Evolutionary conservation across 30 jellyfish, hydroid and myxozoan genomes (phyloP), one percentile per base, ranked within the genome.

Genomic region (Aurelia sp.): DNA sequence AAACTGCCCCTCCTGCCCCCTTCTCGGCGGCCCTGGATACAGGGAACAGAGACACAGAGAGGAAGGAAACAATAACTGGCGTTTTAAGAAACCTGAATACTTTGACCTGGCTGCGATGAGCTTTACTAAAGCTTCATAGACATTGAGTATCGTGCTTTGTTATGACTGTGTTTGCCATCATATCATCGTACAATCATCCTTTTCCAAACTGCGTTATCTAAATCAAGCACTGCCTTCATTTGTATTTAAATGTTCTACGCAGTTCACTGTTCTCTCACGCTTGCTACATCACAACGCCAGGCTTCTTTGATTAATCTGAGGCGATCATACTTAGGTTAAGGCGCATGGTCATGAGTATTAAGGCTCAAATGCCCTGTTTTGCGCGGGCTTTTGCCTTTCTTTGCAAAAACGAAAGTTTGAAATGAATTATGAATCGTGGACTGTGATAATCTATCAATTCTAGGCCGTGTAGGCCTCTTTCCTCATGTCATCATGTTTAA

Each of bases 261-360:
- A 76, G 63, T 76, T 76, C 68, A 62, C 86, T 33, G 47, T 33
- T 51, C 44, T 27, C 66, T 21, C 86, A 76, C 76, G 76, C 37
- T 12, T 76, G 78, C 21, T 40, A 27, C n/a, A n/a, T 66, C 23
- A 22, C 6, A 31, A 76, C 60, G 65, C 86, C 76, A 62, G 77
- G 51, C 86, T 61, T 76, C 86, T 76, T 76, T 74, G 37, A 31
- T 63, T 60, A 76, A 76, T 76, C 86, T 74, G 8, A 44, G 15
- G 31, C 51, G 63, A 37, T 76, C 73, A 60, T 51, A 48, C 12
- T 44, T 66, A 41, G 4, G 40, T 64, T 19, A 48, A 41, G 60
- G 86, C 86, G 60, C 60, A 76, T 76, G 86, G 86, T 74, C 30
- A 30, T 61, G 63, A 51, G 66, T 63, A 40, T 58, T 13, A 76